Evolutionary conservation across 2,888 invertebrate genomes (phyloP).

Genomic region (Lumbricus terrestris): DNA sequence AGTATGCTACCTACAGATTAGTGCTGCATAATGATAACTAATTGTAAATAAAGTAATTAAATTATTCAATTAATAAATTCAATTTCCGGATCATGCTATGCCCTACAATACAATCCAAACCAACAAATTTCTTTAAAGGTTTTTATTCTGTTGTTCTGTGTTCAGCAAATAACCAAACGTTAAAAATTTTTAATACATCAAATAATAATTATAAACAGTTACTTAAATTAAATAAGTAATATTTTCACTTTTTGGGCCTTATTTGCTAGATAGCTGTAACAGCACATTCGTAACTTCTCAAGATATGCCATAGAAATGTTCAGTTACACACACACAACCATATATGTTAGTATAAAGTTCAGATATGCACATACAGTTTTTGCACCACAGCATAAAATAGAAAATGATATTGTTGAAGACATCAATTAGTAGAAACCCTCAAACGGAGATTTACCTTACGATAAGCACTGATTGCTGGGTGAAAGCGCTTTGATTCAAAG

Average conservation of each 20-base stretch:
- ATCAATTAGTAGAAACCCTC: neutral
- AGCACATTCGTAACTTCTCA: neutral
- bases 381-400: too few relatives aligned
- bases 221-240: neutral
- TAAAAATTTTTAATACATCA: neutral
- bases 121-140: neutral
- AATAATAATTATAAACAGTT: neutral
- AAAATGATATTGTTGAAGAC: neutral
- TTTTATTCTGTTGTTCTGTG: neutral
- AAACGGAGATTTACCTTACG: neutral
- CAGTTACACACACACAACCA: too few relatives aligned
- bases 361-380: too few relatives aligned
- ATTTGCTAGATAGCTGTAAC: too few relatives aligned
- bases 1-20: too few relatives aligned
- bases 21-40: neutral
- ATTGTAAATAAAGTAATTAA: neutral
- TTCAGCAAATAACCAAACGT: neutral
- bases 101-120: neutral
- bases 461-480: neutral
- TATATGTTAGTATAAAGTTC: too few relatives aligned
- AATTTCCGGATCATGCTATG: neutral
- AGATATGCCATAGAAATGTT: neutral
- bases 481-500: neutral
- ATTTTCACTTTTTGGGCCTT: neutral
- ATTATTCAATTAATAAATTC: neutral